A percentile compares a stretch with the other conserved stretches of the same genome.
Conservation (phyloP, 2,888 invertebrate genomes). For the Euclidia mi region DNA sequence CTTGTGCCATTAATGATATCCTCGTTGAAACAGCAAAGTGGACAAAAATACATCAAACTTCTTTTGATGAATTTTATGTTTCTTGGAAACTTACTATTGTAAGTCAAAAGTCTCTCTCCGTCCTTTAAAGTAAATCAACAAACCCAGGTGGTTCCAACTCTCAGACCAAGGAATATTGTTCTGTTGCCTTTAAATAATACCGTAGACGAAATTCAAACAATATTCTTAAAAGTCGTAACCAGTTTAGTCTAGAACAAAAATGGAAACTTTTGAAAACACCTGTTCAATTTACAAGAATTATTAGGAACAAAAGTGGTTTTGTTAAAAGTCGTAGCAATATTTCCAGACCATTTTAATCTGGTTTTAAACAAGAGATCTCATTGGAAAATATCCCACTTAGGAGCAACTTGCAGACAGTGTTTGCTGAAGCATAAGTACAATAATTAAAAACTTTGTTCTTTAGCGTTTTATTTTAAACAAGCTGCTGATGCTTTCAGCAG, state of each 20-base stretch:
- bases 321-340: not conserved
- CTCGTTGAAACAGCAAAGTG: no score
- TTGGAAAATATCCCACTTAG: conserved; percentile 1
- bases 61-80: no score
- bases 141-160: no score
- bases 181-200: not conserved
- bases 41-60: no score
- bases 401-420: not conserved
- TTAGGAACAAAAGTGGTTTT: not conserved
- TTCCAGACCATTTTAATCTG: not conserved
- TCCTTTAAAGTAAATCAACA: no score
- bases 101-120: no score
- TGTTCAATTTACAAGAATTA: conserved; percentile 5
- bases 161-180: no score
- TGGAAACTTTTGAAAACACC: conserved; percentile 6
- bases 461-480: not conserved
- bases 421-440: not conserved
- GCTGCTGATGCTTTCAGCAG: no score
- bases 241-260: conserved; percentile 1
- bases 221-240: not conserved
- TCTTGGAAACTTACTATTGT: no score
- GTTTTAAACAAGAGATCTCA: not conserved
- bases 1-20: no score
- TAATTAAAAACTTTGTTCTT: not conserved
- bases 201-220: not conserved